phyloP scores from a whole-genome alignment of 2,113 vertebrate species.

The Vireo altiloquus region DNA sequence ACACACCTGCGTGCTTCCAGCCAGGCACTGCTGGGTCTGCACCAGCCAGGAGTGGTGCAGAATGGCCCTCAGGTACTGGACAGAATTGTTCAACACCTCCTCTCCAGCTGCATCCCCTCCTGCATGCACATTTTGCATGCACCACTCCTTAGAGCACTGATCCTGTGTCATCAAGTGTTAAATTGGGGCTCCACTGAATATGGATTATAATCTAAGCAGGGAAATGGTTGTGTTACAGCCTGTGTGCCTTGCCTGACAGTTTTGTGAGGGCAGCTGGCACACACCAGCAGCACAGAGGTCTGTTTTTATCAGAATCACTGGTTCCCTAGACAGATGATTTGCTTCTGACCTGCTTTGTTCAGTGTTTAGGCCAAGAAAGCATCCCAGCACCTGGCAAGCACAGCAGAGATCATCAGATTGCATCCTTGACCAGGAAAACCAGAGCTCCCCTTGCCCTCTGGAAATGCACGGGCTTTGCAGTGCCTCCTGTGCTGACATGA shows the following conservation, averaged over 20 bases:
- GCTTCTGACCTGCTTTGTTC: background rate
- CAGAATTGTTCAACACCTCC: background rate
- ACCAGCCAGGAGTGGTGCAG: background rate
- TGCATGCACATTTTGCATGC: background rate
- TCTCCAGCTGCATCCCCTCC: background rate
- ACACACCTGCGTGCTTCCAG: background rate
- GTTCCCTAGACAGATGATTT: background rate
- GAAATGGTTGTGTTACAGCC: background rate
- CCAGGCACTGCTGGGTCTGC: background rate
- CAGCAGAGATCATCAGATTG: background rate
- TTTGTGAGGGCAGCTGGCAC: background rate
- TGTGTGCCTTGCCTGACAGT: background rate
- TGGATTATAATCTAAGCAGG: background rate
- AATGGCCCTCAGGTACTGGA: background rate
- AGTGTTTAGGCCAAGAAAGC: background rate
- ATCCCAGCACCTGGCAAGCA: background rate
- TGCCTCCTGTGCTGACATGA: constrained; percentile 16
- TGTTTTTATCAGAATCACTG: background rate
- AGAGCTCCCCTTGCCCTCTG: background rate
- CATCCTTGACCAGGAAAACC: background rate
- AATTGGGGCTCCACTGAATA: background rate
- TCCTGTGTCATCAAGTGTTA: background rate
- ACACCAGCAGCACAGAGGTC: background rate
- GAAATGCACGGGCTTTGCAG: background rate
- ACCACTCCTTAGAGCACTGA: background rate